Evolutionary conservation across 2,113 vertebrate species (phyloP).

Genomic region (Psittacus erithacus): DNA sequence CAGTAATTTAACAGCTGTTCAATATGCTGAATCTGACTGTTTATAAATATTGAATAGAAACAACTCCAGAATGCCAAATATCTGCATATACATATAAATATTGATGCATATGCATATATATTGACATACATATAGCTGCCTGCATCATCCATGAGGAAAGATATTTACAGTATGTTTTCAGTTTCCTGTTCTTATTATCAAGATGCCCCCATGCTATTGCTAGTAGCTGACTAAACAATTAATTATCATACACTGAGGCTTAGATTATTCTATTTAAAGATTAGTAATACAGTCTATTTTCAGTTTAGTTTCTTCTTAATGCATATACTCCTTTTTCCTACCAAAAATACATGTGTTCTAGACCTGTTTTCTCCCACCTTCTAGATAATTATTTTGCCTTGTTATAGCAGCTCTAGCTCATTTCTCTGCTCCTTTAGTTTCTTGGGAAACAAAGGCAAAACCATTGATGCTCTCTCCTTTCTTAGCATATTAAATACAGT

Average conservation of each 20-base stretch:
- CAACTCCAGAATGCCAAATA: not conserved
- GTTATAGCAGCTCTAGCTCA: not conserved
- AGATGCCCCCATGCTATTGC: not conserved
- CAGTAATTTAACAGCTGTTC: not conserved
- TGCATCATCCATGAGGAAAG: not conserved
- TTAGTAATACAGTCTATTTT: not conserved
- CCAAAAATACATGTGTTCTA: not conserved
- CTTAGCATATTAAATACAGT: not conserved
- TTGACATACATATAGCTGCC: not conserved
- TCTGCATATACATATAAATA: not conserved
- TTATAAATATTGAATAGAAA: not conserved
- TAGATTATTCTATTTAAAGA: not conserved
- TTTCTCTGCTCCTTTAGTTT: not conserved
- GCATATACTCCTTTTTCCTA: not conserved
- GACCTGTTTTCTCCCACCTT: not conserved
- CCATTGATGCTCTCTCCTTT: not conserved
- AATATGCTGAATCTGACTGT: not conserved
- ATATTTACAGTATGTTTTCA: not conserved
- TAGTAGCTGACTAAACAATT: not conserved
- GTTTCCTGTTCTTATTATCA: not conserved
- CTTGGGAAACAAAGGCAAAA: not conserved
- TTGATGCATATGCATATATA: not conserved
- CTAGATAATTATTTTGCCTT: not conserved
- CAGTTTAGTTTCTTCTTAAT: not conserved
- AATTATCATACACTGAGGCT: not conserved